Base-by-base conservation (phyloP, 2,113 vertebrate genomes). In the Chaetorhynchus papuensis region DNA sequence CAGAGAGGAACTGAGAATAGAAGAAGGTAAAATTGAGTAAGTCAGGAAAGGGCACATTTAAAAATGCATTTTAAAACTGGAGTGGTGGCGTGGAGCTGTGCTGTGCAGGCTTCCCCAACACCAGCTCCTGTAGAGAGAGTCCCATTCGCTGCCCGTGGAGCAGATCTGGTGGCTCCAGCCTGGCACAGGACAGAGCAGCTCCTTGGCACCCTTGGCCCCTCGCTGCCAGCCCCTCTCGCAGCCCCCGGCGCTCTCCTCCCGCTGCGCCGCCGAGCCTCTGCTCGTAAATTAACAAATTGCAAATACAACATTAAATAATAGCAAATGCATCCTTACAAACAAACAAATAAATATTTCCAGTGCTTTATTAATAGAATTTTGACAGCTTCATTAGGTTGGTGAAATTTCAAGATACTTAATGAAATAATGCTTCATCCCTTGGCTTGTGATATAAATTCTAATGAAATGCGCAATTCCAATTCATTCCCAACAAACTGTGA, bases 331-430 rank as follows among this genome's bases (percentile, higher is more conserved):
- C 6, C 90, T 52, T 54, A 83, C 74, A 94, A 92, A 94, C 93
- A 95, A 96, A 95, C 95, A 96, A 89, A 96, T 71, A 97, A 94
- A 95, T 91, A 94, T 72, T 92, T 70, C 96, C 86, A 70, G 82
- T 16, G 61, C 63, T 96, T 95, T 95, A 84, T 94, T 92, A 93
- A 91, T 96, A 94, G 95, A 89, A 91, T 89, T 66, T 66, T 90
- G 97, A 97, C 93, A 96, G 91, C 83, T 91, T 96, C 90, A 92
- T 90, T 89, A 93, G 66, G 70, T 77, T 94, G 89, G 80, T 97
- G 94, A 94, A 92, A 78, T 97, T 97, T 84, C 91, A 78, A 89
- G 88, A 93, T 93, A 83, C 52, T 90, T 96, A 97, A 94, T 97
- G 83, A 93, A 95, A 95, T 93, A 80, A 93, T 94, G 83, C 37